Percentiles rank a stretch among this genome's conserved stretches.
These are phyloP conservation scores for Gulo gulo DNA, from an alignment of 2,113 vertebrate genomes.

Conservation along the genomic window DNA sequence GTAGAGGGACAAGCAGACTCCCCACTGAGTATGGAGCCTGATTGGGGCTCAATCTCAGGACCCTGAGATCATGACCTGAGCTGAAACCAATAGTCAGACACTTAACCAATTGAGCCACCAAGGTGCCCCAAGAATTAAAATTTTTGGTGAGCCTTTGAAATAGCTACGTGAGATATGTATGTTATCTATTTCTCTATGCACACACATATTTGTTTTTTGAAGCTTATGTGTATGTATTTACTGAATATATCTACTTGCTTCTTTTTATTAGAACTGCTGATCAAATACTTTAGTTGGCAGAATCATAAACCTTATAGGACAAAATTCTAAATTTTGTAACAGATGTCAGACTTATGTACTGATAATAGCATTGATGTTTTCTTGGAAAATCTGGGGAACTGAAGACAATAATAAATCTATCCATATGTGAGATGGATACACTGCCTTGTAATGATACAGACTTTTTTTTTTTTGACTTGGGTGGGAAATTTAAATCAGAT, in stretches of 20 bases:
- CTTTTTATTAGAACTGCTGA: not conserved
- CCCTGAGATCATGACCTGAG: not conserved
- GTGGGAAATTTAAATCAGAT: not conserved
- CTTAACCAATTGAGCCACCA: not conserved
- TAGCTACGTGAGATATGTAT: not conserved
- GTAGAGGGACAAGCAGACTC: not conserved
- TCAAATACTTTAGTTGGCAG: constrained; percentile 32
- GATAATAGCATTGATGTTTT: constrained; percentile 11
- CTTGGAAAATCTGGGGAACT: not conserved
- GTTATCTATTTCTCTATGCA: not conserved
- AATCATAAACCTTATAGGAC: not conserved
- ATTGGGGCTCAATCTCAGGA: not conserved
- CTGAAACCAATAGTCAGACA: not conserved
- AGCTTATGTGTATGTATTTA: not conserved
- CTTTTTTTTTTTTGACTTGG: not conserved
- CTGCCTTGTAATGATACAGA: not conserved
- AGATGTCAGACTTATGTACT: not conserved
- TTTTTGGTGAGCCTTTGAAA: not conserved
- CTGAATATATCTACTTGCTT: not conserved
- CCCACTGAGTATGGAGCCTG: not conserved
- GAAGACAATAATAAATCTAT: constrained; percentile 1
- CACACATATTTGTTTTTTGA: not conserved
- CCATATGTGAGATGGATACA: not conserved
- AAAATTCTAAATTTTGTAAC: constrained; percentile 39
- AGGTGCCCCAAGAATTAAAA: not conserved